Evolutionary conservation across 37 sponge, comb jelly and placozoan genomes (phyloP), one percentile per base, ranked within the genome.

Genomic region (Crambe crambe): DNA sequence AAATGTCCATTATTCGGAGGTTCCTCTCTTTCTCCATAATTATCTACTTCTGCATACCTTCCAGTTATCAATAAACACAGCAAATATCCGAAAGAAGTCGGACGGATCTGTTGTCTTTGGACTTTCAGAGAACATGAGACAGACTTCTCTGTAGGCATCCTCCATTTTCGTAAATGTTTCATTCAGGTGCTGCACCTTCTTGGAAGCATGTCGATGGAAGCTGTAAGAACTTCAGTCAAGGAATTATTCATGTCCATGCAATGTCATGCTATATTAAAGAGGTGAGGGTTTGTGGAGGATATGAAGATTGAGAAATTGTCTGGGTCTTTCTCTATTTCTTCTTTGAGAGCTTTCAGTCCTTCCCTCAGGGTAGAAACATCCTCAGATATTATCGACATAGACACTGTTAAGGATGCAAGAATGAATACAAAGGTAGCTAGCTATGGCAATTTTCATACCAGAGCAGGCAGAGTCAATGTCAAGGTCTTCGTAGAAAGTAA

Each of bases 261-360:
- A n/a, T n/a, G n/a, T n/a, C n/a, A n/a, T n/a, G n/a, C n/a, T n/a
- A n/a, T n/a, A n/a, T n/a, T n/a, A n/a, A n/a, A n/a, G n/a, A n/a
- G n/a, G n/a, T n/a, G n/a, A n/a, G n/a, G n/a, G n/a, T n/a, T n/a
- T n/a, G n/a, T n/a, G n/a, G 58, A 86, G 95, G 95, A 94, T 94
- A 94, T 87, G 85, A 86, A 94, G n/a, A 94, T 2, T 44, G 87
- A 64, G 69, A 90, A 94, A 82, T 90, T 94, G 60, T 77, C 42
- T 35, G 82, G 80, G 18, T 94, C 87, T 51, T 74, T 75, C 37
- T 90, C 82, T 57, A 42, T 78, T 75, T 94, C 95, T 23, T 26
- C 38, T 37, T 68, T 26, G 21, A 87, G 54, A 20, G 51, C 41
- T 37, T 90, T 73, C 23, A 94, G 60, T 41, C 95, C 95, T 9